These are phyloP conservation scores for Nebria brevicollis DNA, from an alignment of 2,888 invertebrate genomes.

Conservation along the genomic window DNA sequence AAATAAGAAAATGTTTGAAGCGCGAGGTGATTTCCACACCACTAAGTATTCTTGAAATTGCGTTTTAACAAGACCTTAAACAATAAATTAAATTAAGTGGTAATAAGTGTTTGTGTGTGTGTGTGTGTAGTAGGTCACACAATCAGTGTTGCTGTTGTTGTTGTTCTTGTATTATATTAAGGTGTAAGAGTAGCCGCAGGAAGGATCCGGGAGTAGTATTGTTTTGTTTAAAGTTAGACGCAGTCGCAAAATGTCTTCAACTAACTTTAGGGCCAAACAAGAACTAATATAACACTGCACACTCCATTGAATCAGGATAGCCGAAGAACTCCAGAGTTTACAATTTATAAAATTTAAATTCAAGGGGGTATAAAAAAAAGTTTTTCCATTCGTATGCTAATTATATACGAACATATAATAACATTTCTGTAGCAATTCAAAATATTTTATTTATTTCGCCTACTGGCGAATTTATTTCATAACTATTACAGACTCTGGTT, in stretches of 20 bases:
- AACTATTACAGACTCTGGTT: conserved; percentile 28
- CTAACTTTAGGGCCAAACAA: neutral
- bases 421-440: neutral
- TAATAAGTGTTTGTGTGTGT: conserved; percentile 42
- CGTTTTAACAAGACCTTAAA: conserved; percentile 49
- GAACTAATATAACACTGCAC: neutral
- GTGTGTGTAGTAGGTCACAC: conserved; percentile 49
- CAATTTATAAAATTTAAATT: neutral
- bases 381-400: neutral
- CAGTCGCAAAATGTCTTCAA: neutral
- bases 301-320: neutral
- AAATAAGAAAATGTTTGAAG: conserved; percentile 34
- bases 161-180: neutral
- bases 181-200: neutral
- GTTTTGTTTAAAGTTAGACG: neutral
- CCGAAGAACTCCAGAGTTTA: neutral
- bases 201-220: neutral
- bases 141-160: neutral
- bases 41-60: conserved; percentile 45
- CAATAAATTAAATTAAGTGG: conserved; percentile 53
- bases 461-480: conserved; percentile 25
- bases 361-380: neutral
- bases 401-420: no score
- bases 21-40: conserved; percentile 43
- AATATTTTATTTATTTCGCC: neutral